Base-by-base conservation (phyloP, 2,113 vertebrate species). In the Oxyura jamaicensis region DNA sequence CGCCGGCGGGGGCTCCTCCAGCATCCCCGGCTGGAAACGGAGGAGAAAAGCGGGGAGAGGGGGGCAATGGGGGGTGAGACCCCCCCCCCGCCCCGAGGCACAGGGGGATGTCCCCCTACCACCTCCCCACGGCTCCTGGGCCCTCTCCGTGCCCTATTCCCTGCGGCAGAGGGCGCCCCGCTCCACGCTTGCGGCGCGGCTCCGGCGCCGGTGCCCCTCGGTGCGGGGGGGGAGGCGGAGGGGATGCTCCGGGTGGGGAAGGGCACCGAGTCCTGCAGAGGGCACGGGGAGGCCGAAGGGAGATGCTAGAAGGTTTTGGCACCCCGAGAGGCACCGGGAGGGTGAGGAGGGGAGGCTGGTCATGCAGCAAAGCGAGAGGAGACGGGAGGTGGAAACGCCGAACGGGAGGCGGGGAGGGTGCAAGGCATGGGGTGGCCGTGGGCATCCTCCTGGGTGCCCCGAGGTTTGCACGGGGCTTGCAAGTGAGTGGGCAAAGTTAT, bases 151-250 rank as follows among this genome's bases (percentile, higher is more conserved):
- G 80, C 35, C 95, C 72, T 10, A 29, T 75, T 19, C 63, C 36
- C 8, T 60, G 35, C 95, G 46, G 71, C 86, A 94, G 90, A 94
- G 93, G 95, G 94, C 83, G 90, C 62, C 86, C 86, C 5, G 91
- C 94, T 91, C 94, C 95, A 59, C 83, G 66, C 76, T 80, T 88
- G 88, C 28, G 39, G 26, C 62, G 36, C 36, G 36, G 62, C 36
- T 65, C 36, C 62, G 62, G 62, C 26, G 14, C 60, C 36, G 62
- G 26, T 65, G 36, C 36, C 62, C 62, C 18, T 39, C 17, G 62
- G 25, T 18, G 36, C 62, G 62, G 62, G 26, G 36, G 36, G 62
- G 26, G 36, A 16, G 9, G 25, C 35, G 28, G 50, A 35, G 21
- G 69, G 35, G 77, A 68, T 82, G 29, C 39, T 81, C 65, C 44